Conservation (phyloP, 2,797 vertebrate genomes). For the Spondyliosoma cantharus region DNA sequence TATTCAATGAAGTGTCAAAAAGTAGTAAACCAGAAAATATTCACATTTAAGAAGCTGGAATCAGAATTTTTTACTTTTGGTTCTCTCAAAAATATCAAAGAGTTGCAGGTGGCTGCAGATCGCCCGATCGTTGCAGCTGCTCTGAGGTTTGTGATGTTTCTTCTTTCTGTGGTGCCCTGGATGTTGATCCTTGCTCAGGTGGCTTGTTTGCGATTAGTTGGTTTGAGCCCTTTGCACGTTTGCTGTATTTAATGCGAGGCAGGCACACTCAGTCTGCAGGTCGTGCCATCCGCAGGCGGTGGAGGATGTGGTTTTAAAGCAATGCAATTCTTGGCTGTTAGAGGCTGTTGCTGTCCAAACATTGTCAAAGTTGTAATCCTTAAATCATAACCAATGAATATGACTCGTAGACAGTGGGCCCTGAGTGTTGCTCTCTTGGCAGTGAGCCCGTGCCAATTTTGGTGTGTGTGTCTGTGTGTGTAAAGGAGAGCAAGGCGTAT, state of each 20-base stretch:
- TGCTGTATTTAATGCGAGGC: not conserved
- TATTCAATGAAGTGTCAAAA: too few relatives aligned
- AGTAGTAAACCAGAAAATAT: too few relatives aligned
- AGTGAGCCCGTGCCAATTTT: conserved; percentile 64
- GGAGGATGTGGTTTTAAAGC: conserved; percentile 57
- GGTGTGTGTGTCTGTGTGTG: conserved; percentile 36
- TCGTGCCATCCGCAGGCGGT: conserved; percentile 1
- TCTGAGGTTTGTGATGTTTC: not conserved
- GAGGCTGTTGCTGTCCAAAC: conserved; percentile 29
- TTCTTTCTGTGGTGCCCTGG: not conserved
- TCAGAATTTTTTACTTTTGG: too few relatives aligned
- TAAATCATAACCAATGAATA: conserved; percentile 44
- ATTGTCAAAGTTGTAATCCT: conserved; percentile 32
- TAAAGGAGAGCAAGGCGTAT: conserved; percentile 16
- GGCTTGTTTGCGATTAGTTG: not conserved
- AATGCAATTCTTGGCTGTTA: not conserved
- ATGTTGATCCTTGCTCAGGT: not conserved
- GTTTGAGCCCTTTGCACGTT: conserved; percentile 2
- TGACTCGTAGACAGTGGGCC: conserved; percentile 38
- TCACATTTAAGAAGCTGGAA: too few relatives aligned
- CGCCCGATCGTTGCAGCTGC: too few relatives aligned
- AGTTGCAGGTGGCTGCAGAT: too few relatives aligned
- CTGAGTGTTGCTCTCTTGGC: conserved; percentile 64
- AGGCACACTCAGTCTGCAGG: not conserved
- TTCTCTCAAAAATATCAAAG: too few relatives aligned